Conservation (phyloP, 2,888 invertebrate genomes). For the Theodoxus fluviatilis region DNA sequence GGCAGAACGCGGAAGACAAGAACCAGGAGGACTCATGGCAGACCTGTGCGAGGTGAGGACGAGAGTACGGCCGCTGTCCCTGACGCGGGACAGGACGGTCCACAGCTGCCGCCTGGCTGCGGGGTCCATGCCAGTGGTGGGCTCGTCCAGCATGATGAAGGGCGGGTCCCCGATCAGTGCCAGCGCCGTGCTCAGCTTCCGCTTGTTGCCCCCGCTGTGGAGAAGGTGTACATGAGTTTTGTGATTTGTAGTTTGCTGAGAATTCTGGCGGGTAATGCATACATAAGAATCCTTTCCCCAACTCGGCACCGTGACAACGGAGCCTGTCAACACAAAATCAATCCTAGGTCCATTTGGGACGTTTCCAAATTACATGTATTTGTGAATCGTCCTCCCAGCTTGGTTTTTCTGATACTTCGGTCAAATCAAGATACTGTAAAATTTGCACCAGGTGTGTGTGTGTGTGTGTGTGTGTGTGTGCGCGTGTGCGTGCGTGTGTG, state of each 20-base stretch:
- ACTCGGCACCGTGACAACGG: too few relatives aligned
- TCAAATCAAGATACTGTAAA: too few relatives aligned
- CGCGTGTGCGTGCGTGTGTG: not conserved
- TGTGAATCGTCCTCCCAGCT: too few relatives aligned
- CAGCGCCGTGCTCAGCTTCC: conserved; percentile 59
- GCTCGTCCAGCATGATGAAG: conserved; percentile 60
- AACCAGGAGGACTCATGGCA: not conserved
- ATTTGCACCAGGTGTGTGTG: not conserved
- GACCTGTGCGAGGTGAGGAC: conserved; percentile 78
- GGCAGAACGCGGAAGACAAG: not conserved
- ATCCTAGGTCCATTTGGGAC: too few relatives aligned
- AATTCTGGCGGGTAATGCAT: too few relatives aligned
- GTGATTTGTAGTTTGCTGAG: too few relatives aligned
- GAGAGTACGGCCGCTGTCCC: conserved; percentile 77
- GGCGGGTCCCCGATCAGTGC: conserved; percentile 59
- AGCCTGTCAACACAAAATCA: too few relatives aligned
- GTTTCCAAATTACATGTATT: too few relatives aligned
- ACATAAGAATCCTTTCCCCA: too few relatives aligned
- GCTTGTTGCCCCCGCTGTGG: conserved; percentile 57
- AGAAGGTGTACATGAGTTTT: too few relatives aligned
- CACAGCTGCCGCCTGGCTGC: conserved; percentile 82
- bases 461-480: conserved; percentile 17
- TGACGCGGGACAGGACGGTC: conserved; percentile 65
- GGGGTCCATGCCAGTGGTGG: conserved; percentile 77
- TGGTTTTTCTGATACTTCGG: too few relatives aligned